A percentile compares a stretch with the other conserved stretches of the same genome.
These are phyloP conservation scores for Dolichomitus sp. DNA, from an alignment of 2,888 invertebrate genomes.

Conservation along the genomic window DNA sequence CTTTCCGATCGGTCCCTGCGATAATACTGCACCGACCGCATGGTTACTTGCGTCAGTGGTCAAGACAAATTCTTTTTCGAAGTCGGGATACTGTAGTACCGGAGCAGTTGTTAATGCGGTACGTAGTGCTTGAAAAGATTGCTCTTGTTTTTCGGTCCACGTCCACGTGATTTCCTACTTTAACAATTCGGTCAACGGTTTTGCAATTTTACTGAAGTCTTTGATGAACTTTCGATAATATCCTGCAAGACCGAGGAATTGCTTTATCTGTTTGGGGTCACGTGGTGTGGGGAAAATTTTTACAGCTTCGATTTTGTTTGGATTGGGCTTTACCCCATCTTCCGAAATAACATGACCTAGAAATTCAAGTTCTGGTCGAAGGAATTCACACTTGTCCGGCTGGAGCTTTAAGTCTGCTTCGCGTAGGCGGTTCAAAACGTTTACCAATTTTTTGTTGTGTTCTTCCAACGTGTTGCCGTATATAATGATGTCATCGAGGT, in stretches of 20 bases:
- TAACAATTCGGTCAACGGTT: not conserved
- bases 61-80: conserved; percentile 17
- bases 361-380: conserved; percentile 28
- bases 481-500: conserved; percentile 26
- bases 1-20: conserved; percentile 42
- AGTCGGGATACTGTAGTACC: conserved; percentile 51
- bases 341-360: conserved; percentile 11
- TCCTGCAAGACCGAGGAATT: not conserved
- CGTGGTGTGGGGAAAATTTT: not conserved
- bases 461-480: conserved; percentile 14
- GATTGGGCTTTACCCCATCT: conserved; percentile 7
- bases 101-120: conserved; percentile 21
- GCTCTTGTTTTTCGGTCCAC: conserved; percentile 14
- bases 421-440: not conserved
- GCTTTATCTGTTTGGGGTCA: not conserved
- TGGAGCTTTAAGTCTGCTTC: conserved; percentile 7
- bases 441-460: not conserved
- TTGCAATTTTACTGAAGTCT: conserved; percentile 3
- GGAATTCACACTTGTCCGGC: conserved; percentile 33
- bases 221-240: conserved; percentile 11
- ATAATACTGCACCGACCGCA: conserved; percentile 47
- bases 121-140: conserved; percentile 29
- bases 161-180: not conserved
- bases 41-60: conserved; percentile 48
- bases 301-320: not conserved